Percentiles rank a stretch among this genome's conserved stretches.
Conservation (phyloP, 2,797 vertebrate genomes). For the Pelobates cultripes region DNA sequence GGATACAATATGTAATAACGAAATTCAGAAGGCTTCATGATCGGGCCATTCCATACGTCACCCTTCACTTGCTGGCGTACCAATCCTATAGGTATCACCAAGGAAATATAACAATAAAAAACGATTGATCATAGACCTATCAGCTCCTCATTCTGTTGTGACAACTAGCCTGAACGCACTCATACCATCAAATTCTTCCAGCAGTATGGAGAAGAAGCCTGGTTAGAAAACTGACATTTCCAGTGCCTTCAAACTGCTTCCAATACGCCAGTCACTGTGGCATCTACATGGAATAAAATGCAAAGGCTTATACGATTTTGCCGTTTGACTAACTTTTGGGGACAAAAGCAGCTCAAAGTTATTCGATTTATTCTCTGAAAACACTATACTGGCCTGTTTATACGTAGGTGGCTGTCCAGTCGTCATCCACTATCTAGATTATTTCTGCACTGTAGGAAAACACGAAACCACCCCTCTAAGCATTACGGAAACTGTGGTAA, state of each 20-base stretch:
- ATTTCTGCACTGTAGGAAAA: background rate
- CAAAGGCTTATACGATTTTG: too few relatives aligned
- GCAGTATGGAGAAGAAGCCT: background rate
- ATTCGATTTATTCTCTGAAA: too few relatives aligned
- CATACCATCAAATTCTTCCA: too few relatives aligned
- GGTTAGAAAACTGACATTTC: background rate
- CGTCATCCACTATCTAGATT: background rate
- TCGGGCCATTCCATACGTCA: too few relatives aligned
- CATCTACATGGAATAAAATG: background rate
- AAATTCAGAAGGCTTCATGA: background rate
- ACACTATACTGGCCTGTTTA: background rate
- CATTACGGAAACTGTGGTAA: background rate
- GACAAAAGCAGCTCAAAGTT: too few relatives aligned
- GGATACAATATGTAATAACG: background rate
- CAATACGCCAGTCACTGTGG: too few relatives aligned
- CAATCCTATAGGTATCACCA: too few relatives aligned
- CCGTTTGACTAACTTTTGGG: too few relatives aligned
- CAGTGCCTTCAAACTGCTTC: too few relatives aligned
- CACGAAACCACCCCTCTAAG: too few relatives aligned
- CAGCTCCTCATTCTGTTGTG: background rate
- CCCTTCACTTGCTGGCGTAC: too few relatives aligned
- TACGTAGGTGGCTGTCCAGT: background rate
- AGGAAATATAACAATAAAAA: background rate
- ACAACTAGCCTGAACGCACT: too few relatives aligned
- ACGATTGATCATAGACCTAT: background rate